phyloP scores from a whole-genome alignment of 2,113 vertebrate genomes.

The Loxodonta africana region DNA sequence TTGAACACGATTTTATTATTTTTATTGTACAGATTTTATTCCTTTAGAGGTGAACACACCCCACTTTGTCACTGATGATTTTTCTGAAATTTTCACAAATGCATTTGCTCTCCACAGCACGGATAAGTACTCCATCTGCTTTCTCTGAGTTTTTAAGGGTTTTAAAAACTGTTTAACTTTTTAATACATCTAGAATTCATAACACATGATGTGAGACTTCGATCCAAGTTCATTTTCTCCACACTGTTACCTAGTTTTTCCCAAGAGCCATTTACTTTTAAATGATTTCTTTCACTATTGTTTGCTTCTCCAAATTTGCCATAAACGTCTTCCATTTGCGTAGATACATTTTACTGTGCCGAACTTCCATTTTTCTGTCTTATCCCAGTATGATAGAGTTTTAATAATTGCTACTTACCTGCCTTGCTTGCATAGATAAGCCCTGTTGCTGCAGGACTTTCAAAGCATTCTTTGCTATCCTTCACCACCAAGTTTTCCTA shows the following conservation, averaged over 20 bases:
- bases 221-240: background rate
- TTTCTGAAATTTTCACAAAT: slow-evolving; percentile 56
- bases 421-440: background rate
- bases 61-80: background rate
- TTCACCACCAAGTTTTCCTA: background rate
- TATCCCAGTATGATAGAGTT: background rate
- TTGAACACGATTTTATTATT: background rate
- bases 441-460: background rate
- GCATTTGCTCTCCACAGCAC: background rate
- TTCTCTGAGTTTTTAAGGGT: slow-evolving; percentile 20
- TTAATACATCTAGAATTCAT: slow-evolving; percentile 39
- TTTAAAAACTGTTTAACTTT: background rate
- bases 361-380: background rate
- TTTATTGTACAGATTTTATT: background rate
- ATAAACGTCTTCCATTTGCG: background rate
- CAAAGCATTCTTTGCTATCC: background rate
- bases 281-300: background rate
- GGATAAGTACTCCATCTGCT: slow-evolving; percentile 47
- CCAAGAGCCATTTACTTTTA: slow-evolving; percentile 4
- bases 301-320: slow-evolving; percentile 13
- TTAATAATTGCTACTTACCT: background rate
- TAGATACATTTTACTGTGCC: background rate
- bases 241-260: background rate
- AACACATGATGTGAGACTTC: background rate
- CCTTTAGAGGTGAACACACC: background rate